phyloP scores from a whole-genome alignment of 1,140 invertebrate species.

The Drosophila orosa region DNA sequence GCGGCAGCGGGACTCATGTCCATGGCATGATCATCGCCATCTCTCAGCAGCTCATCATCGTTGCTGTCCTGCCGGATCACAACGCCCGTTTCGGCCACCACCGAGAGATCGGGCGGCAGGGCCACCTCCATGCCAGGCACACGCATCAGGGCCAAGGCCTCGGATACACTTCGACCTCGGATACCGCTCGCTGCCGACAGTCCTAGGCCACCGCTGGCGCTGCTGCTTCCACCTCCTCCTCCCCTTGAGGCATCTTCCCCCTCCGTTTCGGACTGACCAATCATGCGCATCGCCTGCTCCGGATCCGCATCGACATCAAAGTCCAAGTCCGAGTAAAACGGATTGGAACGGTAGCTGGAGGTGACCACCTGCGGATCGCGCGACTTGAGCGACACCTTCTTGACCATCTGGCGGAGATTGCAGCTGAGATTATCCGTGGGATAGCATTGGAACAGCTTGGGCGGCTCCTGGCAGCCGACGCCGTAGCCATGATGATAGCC shows the following conservation, averaged over 20 bases:
- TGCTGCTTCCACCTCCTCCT: constrained; percentile 24
- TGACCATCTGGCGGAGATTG: constrained; percentile 91
- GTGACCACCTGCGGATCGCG: constrained; percentile 86
- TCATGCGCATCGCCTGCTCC: constrained; percentile 69
- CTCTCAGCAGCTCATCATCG: constrained; percentile 64
- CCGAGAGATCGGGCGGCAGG: constrained; percentile 80
- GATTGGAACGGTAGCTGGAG: constrained; percentile 83
- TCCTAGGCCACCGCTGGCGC: background rate
- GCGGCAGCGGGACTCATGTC: constrained; percentile 64
- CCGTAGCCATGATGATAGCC: constrained; percentile 62
- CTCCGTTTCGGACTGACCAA: constrained; percentile 57
- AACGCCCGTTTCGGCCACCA: constrained; percentile 77
- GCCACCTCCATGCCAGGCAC: constrained; percentile 83
- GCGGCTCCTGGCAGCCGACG: constrained; percentile 78
- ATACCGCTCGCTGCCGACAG: constrained; percentile 27
- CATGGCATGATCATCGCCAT: constrained; percentile 53
- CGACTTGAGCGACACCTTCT: constrained; percentile 87
- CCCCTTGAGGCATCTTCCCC: constrained; percentile 50
- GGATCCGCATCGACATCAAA: constrained; percentile 85
- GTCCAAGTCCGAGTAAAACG: constrained; percentile 86
- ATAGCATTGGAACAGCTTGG: constrained; percentile 90
- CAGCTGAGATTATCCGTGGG: constrained; percentile 90
- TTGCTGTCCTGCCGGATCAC: constrained; percentile 74
- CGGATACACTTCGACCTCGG: constrained; percentile 41
- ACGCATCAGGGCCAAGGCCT: constrained; percentile 56